A percentile compares a stretch with the other conserved stretches of the same genome.
phyloP scores from a whole-genome alignment of 2,113 vertebrate genomes.

The Heterocephalus glaber region DNA sequence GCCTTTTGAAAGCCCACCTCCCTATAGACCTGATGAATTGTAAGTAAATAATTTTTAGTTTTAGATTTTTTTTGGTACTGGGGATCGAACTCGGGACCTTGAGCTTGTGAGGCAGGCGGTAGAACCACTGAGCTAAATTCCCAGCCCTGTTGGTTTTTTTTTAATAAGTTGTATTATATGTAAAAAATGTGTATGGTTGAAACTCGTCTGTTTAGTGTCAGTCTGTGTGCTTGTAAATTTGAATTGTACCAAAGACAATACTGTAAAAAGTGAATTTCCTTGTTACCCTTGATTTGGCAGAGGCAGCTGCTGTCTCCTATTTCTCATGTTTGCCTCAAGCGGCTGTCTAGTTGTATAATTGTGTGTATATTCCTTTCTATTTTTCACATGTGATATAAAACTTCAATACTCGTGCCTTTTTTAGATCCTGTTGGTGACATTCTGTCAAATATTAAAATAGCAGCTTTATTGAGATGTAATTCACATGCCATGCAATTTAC shows the following conservation, averaged over 20 bases:
- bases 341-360: background rate
- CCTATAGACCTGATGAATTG: slow-evolving; percentile 90
- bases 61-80: too few relatives aligned
- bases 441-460: background rate
- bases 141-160: too few relatives aligned
- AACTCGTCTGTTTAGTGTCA: slow-evolving; percentile 29
- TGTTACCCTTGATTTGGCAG: background rate
- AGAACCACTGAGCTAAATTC: too few relatives aligned
- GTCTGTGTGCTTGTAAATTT: background rate
- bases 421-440: background rate
- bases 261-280: slow-evolving; percentile 9
- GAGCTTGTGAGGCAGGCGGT: too few relatives aligned
- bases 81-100: too few relatives aligned
- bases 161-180: background rate
- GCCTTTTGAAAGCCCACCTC: slow-evolving; percentile 90
- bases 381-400: background rate
- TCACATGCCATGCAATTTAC: background rate
- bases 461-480: background rate
- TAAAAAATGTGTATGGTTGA: slow-evolving; percentile 37
- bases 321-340: background rate
- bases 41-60: slow-evolving; percentile 84
- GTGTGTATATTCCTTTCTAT: background rate
- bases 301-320: background rate
- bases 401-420: background rate
- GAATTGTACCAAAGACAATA: background rate